Percentiles rank a stretch among this genome's conserved stretches.
These are phyloP conservation scores for Sinocyclocheilus grahami DNA, from an alignment of 2,113 vertebrate genomes.

Conservation along the genomic window DNA sequence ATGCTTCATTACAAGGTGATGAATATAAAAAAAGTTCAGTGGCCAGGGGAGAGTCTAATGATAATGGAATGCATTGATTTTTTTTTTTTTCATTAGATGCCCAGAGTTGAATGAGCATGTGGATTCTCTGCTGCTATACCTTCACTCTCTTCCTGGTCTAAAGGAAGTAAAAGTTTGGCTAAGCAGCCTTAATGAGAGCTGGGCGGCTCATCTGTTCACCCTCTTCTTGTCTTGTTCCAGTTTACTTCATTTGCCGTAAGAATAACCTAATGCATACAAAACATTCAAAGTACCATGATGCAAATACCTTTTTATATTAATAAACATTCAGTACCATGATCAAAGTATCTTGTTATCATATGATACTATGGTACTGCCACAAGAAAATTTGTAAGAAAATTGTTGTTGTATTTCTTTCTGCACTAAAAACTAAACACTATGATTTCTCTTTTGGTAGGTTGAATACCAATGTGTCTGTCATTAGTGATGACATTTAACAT, in stretches of 20 bases:
- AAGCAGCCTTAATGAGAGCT: neutral
- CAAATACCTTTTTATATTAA: neutral
- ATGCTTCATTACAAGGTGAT: neutral
- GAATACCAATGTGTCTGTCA: neutral
- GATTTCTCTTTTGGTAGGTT: slow-evolving; percentile 5
- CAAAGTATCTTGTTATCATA: neutral
- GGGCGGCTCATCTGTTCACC: slow-evolving; percentile 19
- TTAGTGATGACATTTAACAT: neutral
- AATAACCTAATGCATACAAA: neutral
- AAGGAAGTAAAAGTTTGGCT: slow-evolving; percentile 2
- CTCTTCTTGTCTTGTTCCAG: slow-evolving; percentile 33
- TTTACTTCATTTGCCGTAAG: slow-evolving; percentile 26
- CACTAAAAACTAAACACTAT: neutral
- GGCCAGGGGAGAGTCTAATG: neutral
- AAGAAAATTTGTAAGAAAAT: neutral
- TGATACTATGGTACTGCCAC: neutral
- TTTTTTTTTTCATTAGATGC: neutral
- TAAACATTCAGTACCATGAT: neutral
- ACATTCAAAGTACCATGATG: neutral
- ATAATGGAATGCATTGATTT: neutral
- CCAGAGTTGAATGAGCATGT: neutral
- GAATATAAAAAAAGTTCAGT: neutral
- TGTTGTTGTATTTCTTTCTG: neutral
- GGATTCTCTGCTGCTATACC: neutral
- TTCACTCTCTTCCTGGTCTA: slow-evolving; percentile 20